Evolutionary conservation across 2,888 invertebrate species (phyloP), one percentile per base, ranked within the genome.

Genomic region (Anarsia innoxiella): DNA sequence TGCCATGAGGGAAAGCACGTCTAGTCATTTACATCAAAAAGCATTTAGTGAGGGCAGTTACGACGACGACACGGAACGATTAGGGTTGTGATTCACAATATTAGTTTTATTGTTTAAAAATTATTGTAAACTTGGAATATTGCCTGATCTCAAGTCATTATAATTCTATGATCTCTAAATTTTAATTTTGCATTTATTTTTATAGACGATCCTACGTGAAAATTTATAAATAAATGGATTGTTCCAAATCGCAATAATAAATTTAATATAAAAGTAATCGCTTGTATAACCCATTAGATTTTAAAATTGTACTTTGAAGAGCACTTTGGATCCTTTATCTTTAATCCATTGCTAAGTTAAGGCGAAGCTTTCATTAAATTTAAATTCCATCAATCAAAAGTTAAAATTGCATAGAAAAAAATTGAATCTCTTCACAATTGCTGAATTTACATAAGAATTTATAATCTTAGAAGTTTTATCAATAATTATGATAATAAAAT

Each of bases 71-170:
- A 62, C 59, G 60, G 46, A 57, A 71, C 66, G 74, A 75, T 76
- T 77, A 82, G 82, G 82, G 83, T 83, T 83, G 82, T 83, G 83
- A 83, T 66, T 67, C 66, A 75, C 68, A 75, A 76, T 79, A 75
- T 77, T 77, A 73, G 58, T 73, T 63, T 39, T 70, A 66, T 69
- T 56, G 49, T 67, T 67, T 64, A 60, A 52, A 51, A 45, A 12
- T 28, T 44, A 59, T 51, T 57, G 46, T 64, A 59, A 64, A 59
- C 50, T 45, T 68, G 61, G 57, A 64, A 58, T 60, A 63, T 59
- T 62, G 58, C 61, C 65, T 75, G 79, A 83, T 83, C 80, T 83
- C 80, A 77, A 67, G 42, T 63, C 59, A 61, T 53, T 66, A 65
- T 62, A 59, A 43, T 69, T 62, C 61, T 55, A 67, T 77, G 80